phyloP scores from a whole-genome alignment of 1,140 invertebrate species.

The Bombus terrestris region DNA sequence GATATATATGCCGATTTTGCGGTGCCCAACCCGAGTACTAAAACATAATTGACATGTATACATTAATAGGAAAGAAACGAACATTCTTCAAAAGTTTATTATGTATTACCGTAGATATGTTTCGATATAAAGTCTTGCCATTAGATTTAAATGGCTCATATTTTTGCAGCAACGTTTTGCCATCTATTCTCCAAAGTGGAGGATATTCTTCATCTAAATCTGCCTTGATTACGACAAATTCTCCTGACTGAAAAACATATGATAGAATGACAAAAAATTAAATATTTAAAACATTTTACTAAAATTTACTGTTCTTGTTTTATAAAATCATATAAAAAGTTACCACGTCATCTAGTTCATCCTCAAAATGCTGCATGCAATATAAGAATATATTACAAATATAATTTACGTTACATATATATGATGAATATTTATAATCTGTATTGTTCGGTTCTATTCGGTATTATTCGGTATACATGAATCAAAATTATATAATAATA shows the following conservation, averaged over 20 bases:
- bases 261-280: background rate
- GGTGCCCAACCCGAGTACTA: slow-evolving; percentile 92
- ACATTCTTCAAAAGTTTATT: slow-evolving; percentile 57
- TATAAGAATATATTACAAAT: slow-evolving; percentile 27
- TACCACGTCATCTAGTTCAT: slow-evolving; percentile 73
- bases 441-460: background rate
- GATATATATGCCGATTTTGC: slow-evolving; percentile 90
- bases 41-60: slow-evolving; percentile 57
- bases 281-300: slow-evolving; percentile 10
- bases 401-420: background rate
- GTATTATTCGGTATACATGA: background rate
- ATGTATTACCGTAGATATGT: slow-evolving; percentile 91
- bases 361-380: slow-evolving; percentile 74
- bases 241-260: slow-evolving; percentile 86
- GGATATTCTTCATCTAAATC: slow-evolving; percentile 90
- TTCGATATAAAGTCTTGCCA: slow-evolving; percentile 91
- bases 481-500: slow-evolving; percentile 16
- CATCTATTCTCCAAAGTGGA: slow-evolving; percentile 93
- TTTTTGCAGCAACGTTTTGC: slow-evolving; percentile 92
- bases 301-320: background rate
- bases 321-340: slow-evolving; percentile 39
- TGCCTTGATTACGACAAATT: slow-evolving; percentile 91
- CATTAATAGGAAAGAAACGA: slow-evolving; percentile 20
- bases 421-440: background rate
- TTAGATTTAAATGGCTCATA: slow-evolving; percentile 92